Conservation (phyloP, 2,888 invertebrate species). For the Bugulina stolonifera region DNA sequence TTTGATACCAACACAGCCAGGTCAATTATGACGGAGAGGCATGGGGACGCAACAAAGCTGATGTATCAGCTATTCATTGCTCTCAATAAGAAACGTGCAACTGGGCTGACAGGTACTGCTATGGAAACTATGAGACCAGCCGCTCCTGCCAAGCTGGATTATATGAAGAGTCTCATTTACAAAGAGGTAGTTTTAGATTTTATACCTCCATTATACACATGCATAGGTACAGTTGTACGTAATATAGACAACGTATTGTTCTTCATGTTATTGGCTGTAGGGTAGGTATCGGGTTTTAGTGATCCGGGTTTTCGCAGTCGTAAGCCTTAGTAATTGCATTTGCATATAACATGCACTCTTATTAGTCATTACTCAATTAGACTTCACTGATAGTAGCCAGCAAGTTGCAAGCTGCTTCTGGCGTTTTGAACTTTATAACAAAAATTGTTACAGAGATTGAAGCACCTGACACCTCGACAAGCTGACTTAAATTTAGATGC, state of each 20-base stretch:
- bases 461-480: slow-evolving; percentile 51
- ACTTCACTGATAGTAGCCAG: too few relatives aligned
- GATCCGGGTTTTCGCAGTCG: too few relatives aligned
- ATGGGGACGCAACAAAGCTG: slow-evolving; percentile 48
- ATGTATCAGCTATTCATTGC: slow-evolving; percentile 52
- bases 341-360: too few relatives aligned
- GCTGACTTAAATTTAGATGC: slow-evolving; percentile 48
- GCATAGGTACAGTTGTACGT: too few relatives aligned
- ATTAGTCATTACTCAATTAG: too few relatives aligned
- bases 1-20: slow-evolving; percentile 52
- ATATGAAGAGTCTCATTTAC: slow-evolving; percentile 47
- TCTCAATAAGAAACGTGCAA: slow-evolving; percentile 50
- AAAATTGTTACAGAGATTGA: slow-evolving; percentile 47
- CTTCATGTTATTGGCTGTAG: too few relatives aligned
- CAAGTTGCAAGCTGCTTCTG: too few relatives aligned
- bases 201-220: too few relatives aligned
- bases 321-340: too few relatives aligned
- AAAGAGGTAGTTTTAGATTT: slow-evolving; percentile 43
- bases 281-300: too few relatives aligned
- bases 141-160: slow-evolving; percentile 50
- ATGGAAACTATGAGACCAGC: slow-evolving; percentile 53
- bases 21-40: slow-evolving; percentile 52
- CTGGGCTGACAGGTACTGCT: slow-evolving; percentile 50
- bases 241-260: too few relatives aligned
- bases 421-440: too few relatives aligned